Base-by-base conservation (phyloP, 2,888 invertebrate species). In the Unio delphinus region DNA sequence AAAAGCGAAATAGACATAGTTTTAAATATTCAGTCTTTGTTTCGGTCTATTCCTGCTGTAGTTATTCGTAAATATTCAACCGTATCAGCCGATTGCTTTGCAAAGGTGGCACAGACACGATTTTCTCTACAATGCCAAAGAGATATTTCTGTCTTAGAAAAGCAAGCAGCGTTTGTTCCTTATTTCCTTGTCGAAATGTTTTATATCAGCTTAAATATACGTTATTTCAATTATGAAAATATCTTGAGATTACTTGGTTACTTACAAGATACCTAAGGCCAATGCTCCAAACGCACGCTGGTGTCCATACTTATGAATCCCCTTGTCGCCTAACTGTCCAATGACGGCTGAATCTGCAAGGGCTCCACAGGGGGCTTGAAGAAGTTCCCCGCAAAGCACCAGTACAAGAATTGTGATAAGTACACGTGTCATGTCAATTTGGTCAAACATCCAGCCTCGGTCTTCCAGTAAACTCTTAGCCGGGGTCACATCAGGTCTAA, bases 231-330 rank as follows among this genome's bases (percentile, higher is more conserved):
- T 34, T 34, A 34, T 34, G 34, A 34, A 11, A 34, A 34, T 15
- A 45, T 45, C 11, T 15, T 45, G 45, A 45, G 45, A 11, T 15
- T 11, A 45, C 45, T 45, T 2, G 8, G 45, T 11, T 69, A 80
- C 80, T 72, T 72, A 80, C 80, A 74, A 66, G 3, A 74, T 58
- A 18, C 79, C 80, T 54, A 76, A 73, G 20, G 79, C 79, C 3
- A 79, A 58, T 3, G 80, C 79, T 17, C 78, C 80, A 73, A 73
- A 80, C 57, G 76, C 78, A 63, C 80, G 71, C 64, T 80, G 80
- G 57, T 74, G 76, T 15, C 80, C 80, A 67, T 80, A 80, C 60
- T 78, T 79, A 54, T 78, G 65, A 63, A 80, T 70, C 56, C 74
- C 73, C 20, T 72, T 64, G 18, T 63, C 66, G 3, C 80, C 80